Conservation (phyloP, 2,113 vertebrate species). For the Plestiodon gilberti region DNA sequence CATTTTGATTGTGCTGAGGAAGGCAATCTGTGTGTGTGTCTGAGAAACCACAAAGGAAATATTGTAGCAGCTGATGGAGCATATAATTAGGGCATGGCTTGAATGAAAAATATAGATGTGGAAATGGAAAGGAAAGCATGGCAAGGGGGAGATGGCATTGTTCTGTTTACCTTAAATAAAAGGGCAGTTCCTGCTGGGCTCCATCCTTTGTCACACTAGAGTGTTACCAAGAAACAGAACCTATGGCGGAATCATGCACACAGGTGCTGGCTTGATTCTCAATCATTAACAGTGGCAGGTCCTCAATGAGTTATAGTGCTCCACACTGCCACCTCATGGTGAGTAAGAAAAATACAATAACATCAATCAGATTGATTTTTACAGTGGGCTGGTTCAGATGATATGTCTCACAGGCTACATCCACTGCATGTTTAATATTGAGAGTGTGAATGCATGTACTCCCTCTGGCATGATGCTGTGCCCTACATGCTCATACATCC, state of each 20-base stretch:
- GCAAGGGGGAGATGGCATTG: neutral
- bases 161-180: neutral
- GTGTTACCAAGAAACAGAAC: neutral
- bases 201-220: neutral
- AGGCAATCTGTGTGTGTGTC: conserved; percentile 17
- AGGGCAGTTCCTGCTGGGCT: neutral
- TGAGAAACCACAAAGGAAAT: conserved; percentile 21
- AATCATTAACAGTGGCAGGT: neutral
- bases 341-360: neutral
- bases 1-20: conserved; percentile 23
- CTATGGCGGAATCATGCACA: neutral
- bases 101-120: conserved; percentile 1
- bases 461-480: too few species aligned
- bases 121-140: neutral
- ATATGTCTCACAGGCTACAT: too few species aligned
- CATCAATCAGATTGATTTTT: too few species aligned
- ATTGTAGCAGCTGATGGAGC: conserved; percentile 16
- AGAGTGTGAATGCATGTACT: too few species aligned
- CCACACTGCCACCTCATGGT: neutral
- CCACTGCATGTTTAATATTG: too few species aligned
- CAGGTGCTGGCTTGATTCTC: neutral
- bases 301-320: neutral
- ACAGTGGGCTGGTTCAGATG: too few species aligned
- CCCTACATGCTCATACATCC: too few species aligned
- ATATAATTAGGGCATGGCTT: neutral